Percentiles rank a stretch among this genome's conserved stretches.
These are phyloP conservation scores for Australoheros facetus DNA, from an alignment of 2,797 vertebrate species.

Conservation along the genomic window DNA sequence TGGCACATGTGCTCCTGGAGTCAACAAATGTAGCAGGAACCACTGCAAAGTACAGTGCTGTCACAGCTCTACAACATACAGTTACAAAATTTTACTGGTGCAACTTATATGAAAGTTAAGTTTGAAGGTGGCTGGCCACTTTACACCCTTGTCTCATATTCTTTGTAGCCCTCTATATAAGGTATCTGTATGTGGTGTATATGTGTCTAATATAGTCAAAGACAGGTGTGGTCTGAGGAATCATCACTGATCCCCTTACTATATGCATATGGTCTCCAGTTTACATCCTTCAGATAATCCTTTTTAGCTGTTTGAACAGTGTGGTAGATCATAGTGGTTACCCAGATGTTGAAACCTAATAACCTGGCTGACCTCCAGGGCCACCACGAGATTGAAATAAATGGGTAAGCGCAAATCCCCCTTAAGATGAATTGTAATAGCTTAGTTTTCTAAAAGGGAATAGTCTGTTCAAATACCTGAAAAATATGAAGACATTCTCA, in stretches of 20 bases:
- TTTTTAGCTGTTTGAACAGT: not conserved
- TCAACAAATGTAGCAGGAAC: not conserved
- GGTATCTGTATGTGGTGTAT: not conserved
- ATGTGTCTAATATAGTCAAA: not conserved
- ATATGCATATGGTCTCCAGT: not conserved
- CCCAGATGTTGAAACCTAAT: not conserved
- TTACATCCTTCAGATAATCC: not conserved
- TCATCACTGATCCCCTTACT: not conserved
- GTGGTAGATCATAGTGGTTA: not conserved
- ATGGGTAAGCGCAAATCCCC: not conserved
- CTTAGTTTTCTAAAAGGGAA: not conserved
- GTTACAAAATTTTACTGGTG: not conserved
- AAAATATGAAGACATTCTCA: too few relatives aligned
- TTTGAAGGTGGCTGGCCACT: not conserved
- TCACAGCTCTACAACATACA: not conserved
- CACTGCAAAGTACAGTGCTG: not conserved
- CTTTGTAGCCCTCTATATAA: accelerated
- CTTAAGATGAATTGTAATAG: not conserved
- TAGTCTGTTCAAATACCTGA: too few relatives aligned
- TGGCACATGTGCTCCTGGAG: not conserved
- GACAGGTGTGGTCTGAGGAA: not conserved
- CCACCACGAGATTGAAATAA: not conserved
- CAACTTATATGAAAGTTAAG: not conserved
- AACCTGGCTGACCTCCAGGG: not conserved
- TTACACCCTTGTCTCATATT: accelerated